Evolutionary conservation across 2,113 vertebrate genomes (phyloP).

Genomic region (pig (Sus scrofa)): T2T-Sscrofa CM000813.6:14080501-14081000

Average conservation of each 20-base stretch:
- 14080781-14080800: not conserved
- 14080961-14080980: no score
- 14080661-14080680: not conserved
- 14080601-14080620: not conserved
- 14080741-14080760: not conserved
- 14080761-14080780: not conserved
- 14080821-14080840: not conserved
- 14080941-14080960: not conserved
- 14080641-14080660: not conserved
- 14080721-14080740: not conserved
- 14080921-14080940: not conserved
- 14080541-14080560: no score
- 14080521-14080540: no score
- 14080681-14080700: not conserved
- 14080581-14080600: not conserved
- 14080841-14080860: not conserved
- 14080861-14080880: not conserved
- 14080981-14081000: no score
- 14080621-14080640: not conserved
- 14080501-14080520: no score
- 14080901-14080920: fast-evolving
- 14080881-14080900: not conserved
- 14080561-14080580: no score
- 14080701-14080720: not conserved
- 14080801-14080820: not conserved